Evolutionary conservation across 2,113 vertebrate genomes (phyloP), one percentile per base, ranked within the genome.

Genomic region (Okapia johnstoni): DNA sequence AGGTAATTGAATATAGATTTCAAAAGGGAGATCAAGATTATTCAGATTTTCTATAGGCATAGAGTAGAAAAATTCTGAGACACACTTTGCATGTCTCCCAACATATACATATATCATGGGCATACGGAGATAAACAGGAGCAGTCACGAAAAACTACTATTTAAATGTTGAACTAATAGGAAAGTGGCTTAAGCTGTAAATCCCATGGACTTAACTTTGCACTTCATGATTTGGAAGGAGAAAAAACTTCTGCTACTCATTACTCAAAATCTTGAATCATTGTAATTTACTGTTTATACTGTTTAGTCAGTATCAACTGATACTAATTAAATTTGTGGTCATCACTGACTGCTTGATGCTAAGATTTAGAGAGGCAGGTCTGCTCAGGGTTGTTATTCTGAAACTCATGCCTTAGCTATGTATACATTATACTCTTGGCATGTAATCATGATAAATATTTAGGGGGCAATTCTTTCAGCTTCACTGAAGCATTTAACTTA

Each of bases 401-500:
- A 60, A 43, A 11, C 30, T 25, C 50, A 2, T 40, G 10, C 14
- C 50, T 90, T 95, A 87, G 40, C 19, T 79, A 19, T 88, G 30
- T 85, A 14, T 73, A 63, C 11, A 58, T 73, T 96, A 61, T 81
- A 46, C 58, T 48, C n/a, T 92, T 97, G 93, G 85, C 46, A 23
- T 21, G 61, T 86, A 70, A 94, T 91, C 88, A 96, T 73, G 95
- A 63, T 95, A 96, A 96, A 95, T 91, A 97, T 95, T 95, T 88
- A 89, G 88, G 60, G 54, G 79, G 16, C 21, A 97, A 94, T 89
- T 92, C 40, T 95, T 95, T 92, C 91, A 83, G 85, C 77, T 94
- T 90, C 89, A 91, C 28, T 88, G 91, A 96, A 97, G 83, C 96
- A 98, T 95, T 95, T 95, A 96, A 76, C 57, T 94, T 94, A 94